Base-by-base conservation (phyloP, 2,888 invertebrate species). In the Oscheius onirici region DNA sequence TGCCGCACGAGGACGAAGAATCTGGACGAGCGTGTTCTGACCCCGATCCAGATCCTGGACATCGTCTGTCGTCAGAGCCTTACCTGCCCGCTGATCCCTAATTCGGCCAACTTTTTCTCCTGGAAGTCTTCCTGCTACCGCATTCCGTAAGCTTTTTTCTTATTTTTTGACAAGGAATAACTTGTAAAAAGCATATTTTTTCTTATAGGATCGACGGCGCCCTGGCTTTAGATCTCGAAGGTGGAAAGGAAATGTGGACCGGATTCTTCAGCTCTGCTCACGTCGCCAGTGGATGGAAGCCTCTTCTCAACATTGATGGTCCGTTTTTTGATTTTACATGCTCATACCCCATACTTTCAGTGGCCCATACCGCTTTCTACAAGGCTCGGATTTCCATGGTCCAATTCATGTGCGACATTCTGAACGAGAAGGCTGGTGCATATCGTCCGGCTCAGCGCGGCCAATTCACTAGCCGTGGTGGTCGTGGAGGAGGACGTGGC, bases 41-140 rank as follows among this genome's bases (percentile, higher is more conserved):
- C 85, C 13, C 84, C 85, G 3, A 88, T 93, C 17, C 84, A 85
- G 60, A 79, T 85, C 24, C 67, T 85, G 69, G 85, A 85, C 70
- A 82, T 85, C 71, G 77, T 85, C 65, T 81, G 85, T 69, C 80
- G 84, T 15, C 84, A 85, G 73, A 74, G 80, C 28, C 80, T 84
- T 71, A 84, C 82, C 17, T 84, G 84, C 65, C 84, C 84, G 13
- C 73, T 84, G 41, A 70, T 82, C 66, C 77, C 81, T 43, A 80
- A 79, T 57, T 78, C 84, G 8, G 67, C 71, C 73, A 77, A 75
- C 70, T 84, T 84, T 77, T 84, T 80, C 79, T 76, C 84, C 11
- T 84, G 82, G 81, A 84, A 84, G 74, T 79, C 80, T 20, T 83
- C 83, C 40, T 83, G 76, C 75, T 80, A 79, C 72, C 80, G 76